Percentiles rank a stretch among this genome's conserved stretches.
These are phyloP conservation scores for Tortricodes alternella DNA, from an alignment of 2,888 invertebrate species.

Conservation along the genomic window DNA sequence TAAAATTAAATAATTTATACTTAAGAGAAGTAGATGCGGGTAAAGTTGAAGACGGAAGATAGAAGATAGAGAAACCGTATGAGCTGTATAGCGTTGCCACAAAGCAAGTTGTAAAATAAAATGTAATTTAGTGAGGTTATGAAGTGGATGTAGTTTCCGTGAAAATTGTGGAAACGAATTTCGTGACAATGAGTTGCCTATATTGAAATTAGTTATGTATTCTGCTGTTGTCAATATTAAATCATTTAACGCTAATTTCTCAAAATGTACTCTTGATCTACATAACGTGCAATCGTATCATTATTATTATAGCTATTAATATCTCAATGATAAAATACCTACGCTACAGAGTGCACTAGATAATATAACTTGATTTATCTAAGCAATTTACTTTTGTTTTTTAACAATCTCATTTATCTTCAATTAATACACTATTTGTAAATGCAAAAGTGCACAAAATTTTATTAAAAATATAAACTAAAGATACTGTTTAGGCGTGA, in stretches of 20 bases:
- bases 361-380: conserved; percentile 39
- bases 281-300: conserved; percentile 55
- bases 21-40: conserved; percentile 43
- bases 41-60: conserved; percentile 45
- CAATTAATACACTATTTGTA: conserved; percentile 14
- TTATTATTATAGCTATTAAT: conserved; percentile 34
- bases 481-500: conserved; percentile 45
- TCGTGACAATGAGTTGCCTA: conserved; percentile 51
- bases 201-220: neutral
- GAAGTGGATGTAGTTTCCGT: conserved; percentile 55
- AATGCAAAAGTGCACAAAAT: conserved; percentile 46
- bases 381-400: conserved; percentile 22
- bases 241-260: conserved; percentile 34
- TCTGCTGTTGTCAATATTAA: conserved; percentile 22
- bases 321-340: conserved; percentile 45
- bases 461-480: conserved; percentile 11
- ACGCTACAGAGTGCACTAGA: conserved; percentile 65
- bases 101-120: conserved; percentile 76
- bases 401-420: conserved; percentile 19
- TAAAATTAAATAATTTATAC: conserved; percentile 17
- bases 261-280: conserved; percentile 38
- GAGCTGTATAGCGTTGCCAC: conserved; percentile 80
- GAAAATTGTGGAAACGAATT: conserved; percentile 44
- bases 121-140: conserved; percentile 66
- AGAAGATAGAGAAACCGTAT: conserved; percentile 50